Conservation (phyloP, 1,140 invertebrate genomes). For the Trypoxylus dichotomus region DNA sequence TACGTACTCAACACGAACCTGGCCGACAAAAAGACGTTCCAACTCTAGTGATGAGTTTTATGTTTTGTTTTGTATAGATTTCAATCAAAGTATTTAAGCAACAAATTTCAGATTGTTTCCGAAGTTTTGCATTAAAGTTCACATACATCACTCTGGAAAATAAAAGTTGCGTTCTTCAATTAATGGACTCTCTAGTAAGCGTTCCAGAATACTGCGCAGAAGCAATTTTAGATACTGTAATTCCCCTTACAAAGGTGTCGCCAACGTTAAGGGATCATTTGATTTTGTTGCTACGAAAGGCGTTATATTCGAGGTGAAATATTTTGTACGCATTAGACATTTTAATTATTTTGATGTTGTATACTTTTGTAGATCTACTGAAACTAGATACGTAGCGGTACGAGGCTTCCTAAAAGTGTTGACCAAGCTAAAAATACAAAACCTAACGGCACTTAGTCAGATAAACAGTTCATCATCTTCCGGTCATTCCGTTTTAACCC, state of each 20-base stretch:
- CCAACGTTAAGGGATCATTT: constrained; percentile 56
- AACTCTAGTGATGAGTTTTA: not conserved
- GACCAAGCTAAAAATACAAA: constrained; percentile 56
- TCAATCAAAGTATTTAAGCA: not conserved
- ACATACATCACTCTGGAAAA: constrained; percentile 56
- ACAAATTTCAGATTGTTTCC: constrained; percentile 57
- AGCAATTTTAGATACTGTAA: constrained; percentile 56
- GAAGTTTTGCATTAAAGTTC: constrained; percentile 54
- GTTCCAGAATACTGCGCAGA: constrained; percentile 53
- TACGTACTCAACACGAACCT: too few relatives aligned
- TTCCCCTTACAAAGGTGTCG: constrained; percentile 57
- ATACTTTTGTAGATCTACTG: constrained; percentile 47
- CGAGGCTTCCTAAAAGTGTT: constrained; percentile 60
- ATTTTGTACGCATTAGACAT: not conserved
- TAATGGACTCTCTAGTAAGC: constrained; percentile 57
- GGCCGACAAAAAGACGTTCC: too few relatives aligned
- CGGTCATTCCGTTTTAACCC: constrained; percentile 52
- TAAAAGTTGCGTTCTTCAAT: constrained; percentile 52
- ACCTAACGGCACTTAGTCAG: constrained; percentile 55
- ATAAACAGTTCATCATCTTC: constrained; percentile 43
- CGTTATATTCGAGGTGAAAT: constrained; percentile 57
- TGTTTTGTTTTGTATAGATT: not conserved
- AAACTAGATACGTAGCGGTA: constrained; percentile 59
- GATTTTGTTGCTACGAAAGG: constrained; percentile 61
- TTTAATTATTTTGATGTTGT: not conserved